A percentile compares a stretch with the other conserved stretches of the same genome.
Evolutionary conservation across 2,113 vertebrate genomes (phyloP).

Genomic region (Clarias magur): DNA sequence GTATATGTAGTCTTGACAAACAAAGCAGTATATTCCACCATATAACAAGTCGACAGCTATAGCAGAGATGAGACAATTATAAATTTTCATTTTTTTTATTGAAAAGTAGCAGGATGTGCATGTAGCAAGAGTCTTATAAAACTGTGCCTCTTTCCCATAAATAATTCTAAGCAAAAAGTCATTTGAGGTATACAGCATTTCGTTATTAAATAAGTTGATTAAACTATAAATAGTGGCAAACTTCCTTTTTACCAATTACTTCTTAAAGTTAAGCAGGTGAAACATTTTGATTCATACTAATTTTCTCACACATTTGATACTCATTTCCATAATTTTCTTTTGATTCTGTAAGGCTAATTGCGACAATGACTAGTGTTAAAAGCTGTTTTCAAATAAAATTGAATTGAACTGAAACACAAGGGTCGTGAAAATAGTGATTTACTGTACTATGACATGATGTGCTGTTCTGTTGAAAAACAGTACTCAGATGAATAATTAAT

Average conservation of each 20-base stretch:
- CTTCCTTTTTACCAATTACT: neutral
- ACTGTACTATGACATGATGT: neutral
- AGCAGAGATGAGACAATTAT: neutral
- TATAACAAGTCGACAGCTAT: constrained; percentile 86
- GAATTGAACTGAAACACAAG: neutral
- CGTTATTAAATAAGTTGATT: neutral
- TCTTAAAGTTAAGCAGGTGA: neutral
- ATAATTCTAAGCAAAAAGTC: neutral
- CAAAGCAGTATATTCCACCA: constrained; percentile 98
- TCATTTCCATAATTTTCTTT: too few species aligned
- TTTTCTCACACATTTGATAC: too few species aligned
- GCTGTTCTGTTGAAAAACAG: neutral
- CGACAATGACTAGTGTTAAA: too few species aligned
- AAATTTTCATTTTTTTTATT: neutral
- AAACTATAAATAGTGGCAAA: neutral
- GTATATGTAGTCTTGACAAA: constrained; percentile 99
- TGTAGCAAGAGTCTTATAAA: neutral
- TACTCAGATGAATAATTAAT: neutral
- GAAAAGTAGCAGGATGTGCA: neutral
- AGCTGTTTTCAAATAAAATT: too few species aligned
- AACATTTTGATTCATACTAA: neutral
- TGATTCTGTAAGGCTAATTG: too few species aligned
- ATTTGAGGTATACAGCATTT: neutral
- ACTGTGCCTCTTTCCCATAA: neutral
- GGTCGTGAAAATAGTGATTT: neutral